Base-by-base conservation (phyloP, 1,140 invertebrate species). In the Solenopsis fugax region DNA sequence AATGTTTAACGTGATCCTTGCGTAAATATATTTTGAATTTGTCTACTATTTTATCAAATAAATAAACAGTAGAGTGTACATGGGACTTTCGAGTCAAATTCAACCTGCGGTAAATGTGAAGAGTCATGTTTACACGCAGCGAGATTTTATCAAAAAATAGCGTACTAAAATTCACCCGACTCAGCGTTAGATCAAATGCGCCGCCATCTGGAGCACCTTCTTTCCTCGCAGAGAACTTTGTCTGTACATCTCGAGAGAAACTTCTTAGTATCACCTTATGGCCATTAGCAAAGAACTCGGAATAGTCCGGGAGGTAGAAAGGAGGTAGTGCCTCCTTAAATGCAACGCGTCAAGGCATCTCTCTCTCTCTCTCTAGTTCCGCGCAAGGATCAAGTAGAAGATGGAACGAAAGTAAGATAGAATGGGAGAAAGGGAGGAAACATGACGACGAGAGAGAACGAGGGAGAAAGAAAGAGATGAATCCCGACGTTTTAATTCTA, bases 401-500 rank as follows among this genome's bases (percentile, higher is more conserved):
- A 65, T 18, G 18, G 29, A 29, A 62, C 34, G 69, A 81, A 72
- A 52, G 54, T 58, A 45, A 54, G 84, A 52, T 3, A 37, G 62
- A 78, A 41, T 16, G 37, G 2, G 48, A 64, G 13, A 48, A 34
- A 45, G 52, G 24, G n/a, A 75, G 64, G 13, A 10, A 60, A 13
- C 21, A 29, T 67, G 52, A 73, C 58, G n/a, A 56, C 52, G 21
- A 24, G 10, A 29, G 37, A 62, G 41, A 75, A 21, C 13, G 50
- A 16, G 71, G 37, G 54, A 84, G 58, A 87, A 45, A 60, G 37
- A 41, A 41, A 7, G 41, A 72, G 75, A 88, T 75, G 60, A 81
- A 76, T 60, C 60, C 71, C 41, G 62, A 69, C 52, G 87, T 90
- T 88, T 90, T 89, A 88, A 90, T 87, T 82, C 45, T 37, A 65